Conservation (phyloP, 2,113 vertebrate genomes). For the Dipodomys spectabilis region DNA sequence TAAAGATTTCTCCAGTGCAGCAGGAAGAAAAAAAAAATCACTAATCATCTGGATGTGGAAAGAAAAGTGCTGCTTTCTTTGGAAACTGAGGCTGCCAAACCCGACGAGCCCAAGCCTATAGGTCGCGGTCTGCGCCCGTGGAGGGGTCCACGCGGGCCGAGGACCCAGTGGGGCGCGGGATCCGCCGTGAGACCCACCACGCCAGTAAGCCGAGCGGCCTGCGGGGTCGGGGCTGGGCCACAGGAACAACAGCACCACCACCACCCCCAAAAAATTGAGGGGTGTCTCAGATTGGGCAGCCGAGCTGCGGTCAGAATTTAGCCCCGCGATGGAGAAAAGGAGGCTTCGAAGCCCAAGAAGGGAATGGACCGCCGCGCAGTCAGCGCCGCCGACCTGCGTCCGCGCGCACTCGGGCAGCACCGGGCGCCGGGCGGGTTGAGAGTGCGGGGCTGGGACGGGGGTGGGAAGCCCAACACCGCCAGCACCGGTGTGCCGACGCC, state of each 20-base stretch:
- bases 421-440: fast-evolving
- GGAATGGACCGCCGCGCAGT: background rate
- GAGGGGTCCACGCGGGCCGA: background rate
- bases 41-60: background rate
- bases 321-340: background rate
- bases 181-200: background rate
- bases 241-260: background rate
- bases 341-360: background rate
- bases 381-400: no score
- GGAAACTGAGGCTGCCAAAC: constrained; percentile 2
- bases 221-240: no score
- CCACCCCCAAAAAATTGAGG: background rate
- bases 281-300: background rate
- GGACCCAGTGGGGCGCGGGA: no score
- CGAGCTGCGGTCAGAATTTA: background rate
- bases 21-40: background rate
- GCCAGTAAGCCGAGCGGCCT: background rate
- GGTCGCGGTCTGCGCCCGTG: background rate
- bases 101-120: background rate
- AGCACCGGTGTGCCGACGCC: background rate
- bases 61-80: background rate
- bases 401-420: fast-evolving
- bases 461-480: background rate
- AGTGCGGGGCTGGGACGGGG: background rate
- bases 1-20: background rate